These are phyloP conservation scores for Chunga burmeisteri DNA, from an alignment of 2,113 vertebrate species.

Conservation along the genomic window DNA sequence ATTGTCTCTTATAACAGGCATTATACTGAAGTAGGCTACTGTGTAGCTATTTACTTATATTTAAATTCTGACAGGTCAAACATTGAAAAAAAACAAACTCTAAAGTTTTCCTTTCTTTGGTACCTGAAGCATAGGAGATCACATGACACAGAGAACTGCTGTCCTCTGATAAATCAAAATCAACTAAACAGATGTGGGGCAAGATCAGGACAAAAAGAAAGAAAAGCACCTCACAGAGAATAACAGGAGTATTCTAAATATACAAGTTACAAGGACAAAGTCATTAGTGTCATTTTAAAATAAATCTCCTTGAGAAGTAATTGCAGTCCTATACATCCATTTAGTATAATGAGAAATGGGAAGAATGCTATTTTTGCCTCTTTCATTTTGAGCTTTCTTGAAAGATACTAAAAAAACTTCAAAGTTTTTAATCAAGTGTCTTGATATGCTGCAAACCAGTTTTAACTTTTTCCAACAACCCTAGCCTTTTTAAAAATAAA, in stretches of 20 bases:
- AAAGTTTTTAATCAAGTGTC: not conserved
- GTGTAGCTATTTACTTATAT: not conserved
- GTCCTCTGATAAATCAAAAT: not conserved
- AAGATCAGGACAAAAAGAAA: not conserved
- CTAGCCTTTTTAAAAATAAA: not conserved
- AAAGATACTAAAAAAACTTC: not conserved
- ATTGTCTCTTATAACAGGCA: not conserved
- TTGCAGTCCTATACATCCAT: not conserved
- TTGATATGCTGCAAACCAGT: not conserved
- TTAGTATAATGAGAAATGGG: not conserved
- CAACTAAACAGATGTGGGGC: not conserved
- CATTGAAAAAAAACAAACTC: not conserved
- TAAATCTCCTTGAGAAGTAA: not conserved
- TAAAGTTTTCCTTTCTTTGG: not conserved
- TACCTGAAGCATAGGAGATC: accelerated
- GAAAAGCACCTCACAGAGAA: not conserved
- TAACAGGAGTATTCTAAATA: not conserved
- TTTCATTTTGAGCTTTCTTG: not conserved
- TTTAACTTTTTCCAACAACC: not conserved
- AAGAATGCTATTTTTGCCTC: not conserved
- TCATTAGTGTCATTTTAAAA: not conserved
- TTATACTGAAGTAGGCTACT: not conserved
- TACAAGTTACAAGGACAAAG: not conserved
- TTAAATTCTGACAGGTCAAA: not conserved
- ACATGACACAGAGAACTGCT: accelerated